These are phyloP conservation scores for mouse (Mus musculus) DNA, from an alignment of 2,113 vertebrate genomes.

Conservation along the genomic window DNA sequence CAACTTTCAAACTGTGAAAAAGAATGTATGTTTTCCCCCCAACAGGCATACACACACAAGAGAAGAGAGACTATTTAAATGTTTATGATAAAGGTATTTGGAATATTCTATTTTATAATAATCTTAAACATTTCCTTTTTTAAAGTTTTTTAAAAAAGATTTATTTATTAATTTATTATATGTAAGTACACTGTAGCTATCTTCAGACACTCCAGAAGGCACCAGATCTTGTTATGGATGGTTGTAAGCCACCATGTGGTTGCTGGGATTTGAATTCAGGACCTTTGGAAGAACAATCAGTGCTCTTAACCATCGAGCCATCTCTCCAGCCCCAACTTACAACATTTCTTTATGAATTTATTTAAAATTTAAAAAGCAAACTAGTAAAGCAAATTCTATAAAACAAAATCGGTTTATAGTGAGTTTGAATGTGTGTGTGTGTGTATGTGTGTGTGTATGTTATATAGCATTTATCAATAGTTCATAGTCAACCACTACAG, in stretches of 20 bases:
- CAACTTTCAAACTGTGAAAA: not conserved
- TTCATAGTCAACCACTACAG: not conserved
- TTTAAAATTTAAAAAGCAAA: conserved; percentile 10
- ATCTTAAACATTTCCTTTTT: conserved; percentile 7
- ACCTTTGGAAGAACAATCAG: too few species aligned
- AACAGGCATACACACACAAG: too few species aligned
- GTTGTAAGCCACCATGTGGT: too few species aligned
- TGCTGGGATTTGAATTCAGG: too few species aligned
- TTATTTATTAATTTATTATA: conserved; percentile 23
- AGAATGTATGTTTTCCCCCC: not conserved
- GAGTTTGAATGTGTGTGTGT: not conserved
- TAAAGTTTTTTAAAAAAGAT: too few species aligned
- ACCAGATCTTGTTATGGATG: too few species aligned
- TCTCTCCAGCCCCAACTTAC: not conserved
- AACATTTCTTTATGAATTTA: conserved; percentile 48
- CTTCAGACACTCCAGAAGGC: too few species aligned
- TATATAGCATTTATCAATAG: not conserved
- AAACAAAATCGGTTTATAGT: not conserved
- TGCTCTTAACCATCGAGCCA: too few species aligned
- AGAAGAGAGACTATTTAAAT: not conserved
- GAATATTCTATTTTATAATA: conserved; percentile 1
- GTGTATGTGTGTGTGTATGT: not conserved
- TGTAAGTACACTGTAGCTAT: too few species aligned
- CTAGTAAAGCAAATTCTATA: not conserved
- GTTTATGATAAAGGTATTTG: not conserved